Percentiles rank a stretch among this genome's conserved stretches.
Evolutionary conservation across 2,888 invertebrate species (phyloP).

Genomic region (Ctenicera cuprea): DNA sequence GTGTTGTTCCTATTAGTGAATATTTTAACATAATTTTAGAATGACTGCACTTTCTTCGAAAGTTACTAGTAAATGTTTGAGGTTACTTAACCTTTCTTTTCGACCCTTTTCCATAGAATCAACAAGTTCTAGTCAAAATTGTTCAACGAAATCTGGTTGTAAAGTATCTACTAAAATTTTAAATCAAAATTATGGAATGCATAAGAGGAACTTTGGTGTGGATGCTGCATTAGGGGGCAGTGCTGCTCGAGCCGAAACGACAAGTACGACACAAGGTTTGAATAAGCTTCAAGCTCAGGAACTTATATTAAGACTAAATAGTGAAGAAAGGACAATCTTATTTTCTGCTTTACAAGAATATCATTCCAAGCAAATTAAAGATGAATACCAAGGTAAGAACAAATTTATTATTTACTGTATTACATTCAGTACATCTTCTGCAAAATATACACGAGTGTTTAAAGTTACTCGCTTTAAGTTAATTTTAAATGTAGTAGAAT

Average conservation of each 20-base stretch:
- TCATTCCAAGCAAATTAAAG: conserved; percentile 84
- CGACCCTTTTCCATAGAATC: conserved; percentile 39
- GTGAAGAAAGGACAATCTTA: conserved; percentile 82
- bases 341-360: conserved; percentile 83
- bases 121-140: conserved; percentile 47
- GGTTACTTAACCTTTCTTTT: conserved; percentile 50
- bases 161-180: conserved; percentile 29
- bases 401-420: neutral
- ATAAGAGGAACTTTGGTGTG: conserved; percentile 59
- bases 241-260: conserved; percentile 70
- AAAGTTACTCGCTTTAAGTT: too few relatives aligned
- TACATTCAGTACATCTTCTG: neutral
- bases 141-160: conserved; percentile 22
- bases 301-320: conserved; percentile 81
- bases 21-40: conserved; percentile 13
- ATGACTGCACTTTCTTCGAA: conserved; percentile 42
- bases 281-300: conserved; percentile 84
- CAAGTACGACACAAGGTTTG: conserved; percentile 70
- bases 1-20: conserved; percentile 14
- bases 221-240: conserved; percentile 64
- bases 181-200: conserved; percentile 1
- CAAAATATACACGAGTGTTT: neutral
- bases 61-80: conserved; percentile 30
- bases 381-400: conserved; percentile 84
- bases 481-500: neutral